Conservation (phyloP, 2,113 vertebrate species). For the Sceloporus tristichus region DNA sequence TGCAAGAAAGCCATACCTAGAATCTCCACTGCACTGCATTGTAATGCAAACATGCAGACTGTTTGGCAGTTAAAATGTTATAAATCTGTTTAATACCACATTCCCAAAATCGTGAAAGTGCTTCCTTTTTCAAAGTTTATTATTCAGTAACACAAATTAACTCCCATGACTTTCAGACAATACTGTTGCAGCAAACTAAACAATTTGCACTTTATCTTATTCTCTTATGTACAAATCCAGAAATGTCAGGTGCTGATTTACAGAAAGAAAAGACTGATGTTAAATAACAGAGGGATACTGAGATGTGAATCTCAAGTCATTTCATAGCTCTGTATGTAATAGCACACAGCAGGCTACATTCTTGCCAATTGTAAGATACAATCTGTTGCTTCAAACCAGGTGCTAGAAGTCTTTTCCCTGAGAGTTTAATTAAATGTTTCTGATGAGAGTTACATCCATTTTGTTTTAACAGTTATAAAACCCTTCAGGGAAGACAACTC, state of each 20-base stretch:
- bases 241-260: not conserved
- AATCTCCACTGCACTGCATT: not conserved
- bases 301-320: not conserved
- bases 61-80: not conserved
- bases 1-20: not conserved
- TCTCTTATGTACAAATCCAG: not conserved
- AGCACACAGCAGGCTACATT: not conserved
- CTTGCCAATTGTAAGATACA: not conserved
- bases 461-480: slow-evolving; percentile 6
- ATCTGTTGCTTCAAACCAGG: slow-evolving; percentile 2
- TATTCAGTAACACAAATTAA: not conserved
- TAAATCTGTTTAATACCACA: not conserved
- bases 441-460: not conserved
- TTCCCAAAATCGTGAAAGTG: not conserved
- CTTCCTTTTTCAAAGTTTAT: not conserved
- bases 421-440: slow-evolving; percentile 24
- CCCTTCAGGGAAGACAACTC: not conserved
- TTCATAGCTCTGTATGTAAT: not conserved
- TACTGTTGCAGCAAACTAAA: not conserved
- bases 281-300: not conserved
- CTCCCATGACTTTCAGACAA: not conserved
- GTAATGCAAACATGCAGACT: no score
- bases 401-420: slow-evolving; percentile 8
- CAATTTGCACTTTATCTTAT: not conserved
- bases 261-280: slow-evolving; percentile 1